Percentiles rank a stretch among this genome's conserved stretches.
Conservation (phyloP, 23 tunicate genomes). For the Trididemnum clinides region DNA sequence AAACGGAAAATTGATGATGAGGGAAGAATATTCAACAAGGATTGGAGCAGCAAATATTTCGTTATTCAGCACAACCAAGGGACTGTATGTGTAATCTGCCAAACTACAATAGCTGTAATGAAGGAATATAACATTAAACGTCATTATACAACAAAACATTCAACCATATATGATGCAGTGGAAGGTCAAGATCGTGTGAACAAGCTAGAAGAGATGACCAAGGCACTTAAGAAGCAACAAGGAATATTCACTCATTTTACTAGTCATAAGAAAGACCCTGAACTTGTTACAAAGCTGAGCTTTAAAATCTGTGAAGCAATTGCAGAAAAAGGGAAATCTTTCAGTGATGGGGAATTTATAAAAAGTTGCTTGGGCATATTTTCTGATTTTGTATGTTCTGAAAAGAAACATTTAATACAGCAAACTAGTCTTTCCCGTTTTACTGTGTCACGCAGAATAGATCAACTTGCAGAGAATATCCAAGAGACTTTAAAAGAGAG, state of each 20-base stretch:
- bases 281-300: slow-evolving; percentile 24
- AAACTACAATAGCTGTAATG: too few species aligned
- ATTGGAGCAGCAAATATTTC: too few species aligned
- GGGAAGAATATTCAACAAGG: too few species aligned
- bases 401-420: slow-evolving; percentile 11
- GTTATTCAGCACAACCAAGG: too few species aligned
- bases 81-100: too few species aligned
- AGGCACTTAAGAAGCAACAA: background rate
- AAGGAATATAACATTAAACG: too few species aligned
- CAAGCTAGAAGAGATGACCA: background rate
- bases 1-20: too few species aligned
- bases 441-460: slow-evolving; percentile 33
- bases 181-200: background rate
- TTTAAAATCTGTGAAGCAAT: slow-evolving; percentile 30
- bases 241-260: background rate
- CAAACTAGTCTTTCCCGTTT: slow-evolving; percentile 22
- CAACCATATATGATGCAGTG: background rate
- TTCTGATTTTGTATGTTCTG: slow-evolving; percentile 3
- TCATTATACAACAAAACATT: too few species aligned
- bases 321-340: slow-evolving; percentile 29
- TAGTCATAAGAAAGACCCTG: slow-evolving; percentile 5
- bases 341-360: slow-evolving; percentile 39
- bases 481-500: slow-evolving; percentile 14
- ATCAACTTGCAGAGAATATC: background rate
- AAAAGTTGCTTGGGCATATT: slow-evolving; percentile 16